These are phyloP conservation scores for Podarcis lilfordi DNA, from an alignment of 2,797 vertebrate genomes.

Conservation along the genomic window DNA sequence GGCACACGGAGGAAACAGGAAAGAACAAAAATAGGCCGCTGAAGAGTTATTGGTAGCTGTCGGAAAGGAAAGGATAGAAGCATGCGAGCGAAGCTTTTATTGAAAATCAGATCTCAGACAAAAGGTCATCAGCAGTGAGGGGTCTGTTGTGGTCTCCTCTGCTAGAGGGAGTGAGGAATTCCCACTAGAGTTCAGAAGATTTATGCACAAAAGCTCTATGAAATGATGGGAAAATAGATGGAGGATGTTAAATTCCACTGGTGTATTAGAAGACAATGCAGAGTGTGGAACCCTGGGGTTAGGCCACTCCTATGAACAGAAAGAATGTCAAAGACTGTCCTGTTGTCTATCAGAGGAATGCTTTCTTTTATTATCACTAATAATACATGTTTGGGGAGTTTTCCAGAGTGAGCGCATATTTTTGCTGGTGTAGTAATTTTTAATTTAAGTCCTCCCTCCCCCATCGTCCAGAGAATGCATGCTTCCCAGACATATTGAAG, in stretches of 20 bases:
- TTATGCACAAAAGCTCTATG: fast-evolving
- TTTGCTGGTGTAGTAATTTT: background rate
- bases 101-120: constrained; percentile 31
- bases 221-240: background rate
- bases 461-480: background rate
- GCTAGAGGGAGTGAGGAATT: constrained; percentile 18
- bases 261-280: background rate
- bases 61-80: constrained; percentile 41
- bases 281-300: constrained; percentile 10
- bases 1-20: constrained; percentile 27
- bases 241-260: background rate
- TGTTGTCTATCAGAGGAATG: background rate
- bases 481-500: background rate
- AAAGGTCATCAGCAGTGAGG: constrained; percentile 15
- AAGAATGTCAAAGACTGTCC: constrained; percentile 11
- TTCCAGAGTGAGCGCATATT: background rate
- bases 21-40: constrained; percentile 16
- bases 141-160: background rate
- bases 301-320: constrained; percentile 14
- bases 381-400: background rate
- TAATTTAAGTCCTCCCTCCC: constrained; percentile 16
- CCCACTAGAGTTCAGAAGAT: constrained; percentile 3
- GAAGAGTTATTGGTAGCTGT: constrained; percentile 9
- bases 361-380: constrained; percentile 33
- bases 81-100: constrained; percentile 21